Conservation (phyloP, 1,140 invertebrate genomes). For the Homalodisca vitripennis region DNA sequence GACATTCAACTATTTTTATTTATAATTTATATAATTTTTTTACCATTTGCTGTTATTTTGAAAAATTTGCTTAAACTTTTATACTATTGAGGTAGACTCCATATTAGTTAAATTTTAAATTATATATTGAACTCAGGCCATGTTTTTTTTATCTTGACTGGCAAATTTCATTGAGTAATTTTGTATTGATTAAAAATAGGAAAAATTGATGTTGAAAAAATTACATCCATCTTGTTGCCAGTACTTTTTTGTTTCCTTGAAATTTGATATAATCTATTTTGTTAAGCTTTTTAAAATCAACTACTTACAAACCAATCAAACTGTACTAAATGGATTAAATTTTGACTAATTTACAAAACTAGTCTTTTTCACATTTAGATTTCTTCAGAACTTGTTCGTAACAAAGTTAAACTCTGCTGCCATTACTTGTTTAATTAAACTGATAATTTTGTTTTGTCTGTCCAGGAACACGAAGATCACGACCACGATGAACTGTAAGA, state of each 20-base stretch:
- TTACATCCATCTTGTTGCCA: neutral
- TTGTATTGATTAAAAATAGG: neutral
- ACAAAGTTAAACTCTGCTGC: neutral
- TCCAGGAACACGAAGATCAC: conserved; percentile 57
- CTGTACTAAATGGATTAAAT: no score
- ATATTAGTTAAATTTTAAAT: no score
- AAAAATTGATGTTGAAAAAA: neutral
- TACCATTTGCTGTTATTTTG: no score
- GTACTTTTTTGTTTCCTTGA: neutral
- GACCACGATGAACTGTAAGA: conserved; percentile 59
- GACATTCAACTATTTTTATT: no score
- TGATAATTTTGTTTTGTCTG: conserved; percentile 40
- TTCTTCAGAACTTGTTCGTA: neutral
- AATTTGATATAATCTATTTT: conserved; percentile 15
- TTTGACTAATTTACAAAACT: no score
- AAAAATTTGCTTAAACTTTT: no score
- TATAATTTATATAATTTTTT: no score
- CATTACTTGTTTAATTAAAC: neutral
- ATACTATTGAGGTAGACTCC: no score
- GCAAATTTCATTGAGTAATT: neutral
- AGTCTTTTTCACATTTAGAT: neutral
- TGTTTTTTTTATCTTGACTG: no score
- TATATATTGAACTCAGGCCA: no score
- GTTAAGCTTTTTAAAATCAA: conserved; percentile 21
- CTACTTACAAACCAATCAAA: no score